Base-by-base conservation (phyloP, 2,797 vertebrate species). In the Dryobates pubescens region DNA sequence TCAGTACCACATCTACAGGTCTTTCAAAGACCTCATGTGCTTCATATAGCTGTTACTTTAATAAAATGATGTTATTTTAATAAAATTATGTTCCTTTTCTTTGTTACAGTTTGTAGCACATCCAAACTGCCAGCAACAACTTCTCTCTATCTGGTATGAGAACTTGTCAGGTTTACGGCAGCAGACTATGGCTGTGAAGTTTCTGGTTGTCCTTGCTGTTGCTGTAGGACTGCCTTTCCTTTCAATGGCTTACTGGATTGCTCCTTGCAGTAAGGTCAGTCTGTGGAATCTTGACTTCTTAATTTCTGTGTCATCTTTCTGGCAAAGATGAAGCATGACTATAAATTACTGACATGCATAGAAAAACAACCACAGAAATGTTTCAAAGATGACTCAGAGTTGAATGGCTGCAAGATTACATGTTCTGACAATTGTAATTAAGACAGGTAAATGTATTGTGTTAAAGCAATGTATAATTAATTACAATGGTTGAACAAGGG, bases 131-230 rank as follows among this genome's bases (percentile, higher is more conserved):
- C 99, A 99, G 87, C 99, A 99, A 91, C 99, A 99, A 75, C 98
- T 99, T 76, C 98, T 99, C 8, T 99, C 98, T 32, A 99, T 99
- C 93, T 99, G 99, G 99, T 99, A 99, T 7, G 99, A 99, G 97
- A 99, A 99, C 82, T 94, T 99, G 27, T 98, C 99, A 0, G 99
- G 98, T 34, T 97, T 99, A 93, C 97, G 99, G 86, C 99, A 99
- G 92, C 99, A 99, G 97, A 99, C 99, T 23, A 99, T 98, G 86
- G 98, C 98, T 0, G 95, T 99, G 77, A 99, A 99, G 93, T 98
- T 99, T 70, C 98, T 99, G 57, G 99, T 99, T 90, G 99, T 99
- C 56, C 97, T 99, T 10, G 99, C 97, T 0, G 99, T 99, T 76
- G 99, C 99, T 0, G 62, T 99, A 1, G 99, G 99, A 30, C 97